phyloP scores from a whole-genome alignment of 2,797 vertebrate species.

The Acropternis orthonyx region DNA sequence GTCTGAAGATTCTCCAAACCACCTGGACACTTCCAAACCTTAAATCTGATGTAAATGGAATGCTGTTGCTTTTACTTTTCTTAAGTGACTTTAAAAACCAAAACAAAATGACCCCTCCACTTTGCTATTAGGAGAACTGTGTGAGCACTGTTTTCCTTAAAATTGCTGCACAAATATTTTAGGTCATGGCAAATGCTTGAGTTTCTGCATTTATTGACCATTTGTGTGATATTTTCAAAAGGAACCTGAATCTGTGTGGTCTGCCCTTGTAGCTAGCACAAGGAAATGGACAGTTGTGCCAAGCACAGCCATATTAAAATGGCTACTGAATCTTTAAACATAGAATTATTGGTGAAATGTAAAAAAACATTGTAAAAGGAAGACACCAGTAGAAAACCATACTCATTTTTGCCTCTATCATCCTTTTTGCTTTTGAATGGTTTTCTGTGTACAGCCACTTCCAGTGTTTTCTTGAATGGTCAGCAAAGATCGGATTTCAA shows the following conservation, averaged over 20 bases:
- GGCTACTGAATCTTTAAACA: neutral
- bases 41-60: neutral
- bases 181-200: neutral
- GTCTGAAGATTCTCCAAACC: neutral
- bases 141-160: neutral
- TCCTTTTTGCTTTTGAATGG: neutral
- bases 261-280: neutral
- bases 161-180: neutral
- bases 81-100: neutral
- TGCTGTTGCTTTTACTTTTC: neutral
- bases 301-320: neutral
- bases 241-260: neutral
- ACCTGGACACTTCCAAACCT: neutral
- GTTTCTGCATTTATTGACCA: neutral
- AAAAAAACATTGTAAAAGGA: neutral
- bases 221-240: neutral
- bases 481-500: neutral
- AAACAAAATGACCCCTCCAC: fast-evolving
- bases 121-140: neutral
- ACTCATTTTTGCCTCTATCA: neutral
- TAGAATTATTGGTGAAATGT: neutral
- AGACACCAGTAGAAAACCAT: neutral
- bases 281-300: neutral
- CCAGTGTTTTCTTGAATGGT: fast-evolving
- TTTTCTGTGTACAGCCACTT: neutral